Evolutionary conservation across 2,797 vertebrate species (phyloP), one percentile per base, ranked within the genome.

Genomic region (Crenichthys baileyi): DNA sequence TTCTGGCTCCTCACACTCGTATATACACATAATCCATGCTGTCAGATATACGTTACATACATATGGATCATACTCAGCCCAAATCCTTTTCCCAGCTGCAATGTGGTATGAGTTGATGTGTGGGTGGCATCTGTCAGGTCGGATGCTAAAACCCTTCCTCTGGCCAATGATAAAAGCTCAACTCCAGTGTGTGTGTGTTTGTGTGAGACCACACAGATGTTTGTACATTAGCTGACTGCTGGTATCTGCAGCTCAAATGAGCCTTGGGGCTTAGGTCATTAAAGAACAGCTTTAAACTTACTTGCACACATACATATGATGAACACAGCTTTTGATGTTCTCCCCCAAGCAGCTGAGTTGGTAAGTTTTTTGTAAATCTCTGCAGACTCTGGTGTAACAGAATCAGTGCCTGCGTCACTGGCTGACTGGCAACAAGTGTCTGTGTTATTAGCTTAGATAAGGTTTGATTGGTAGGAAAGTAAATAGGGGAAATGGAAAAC

Each of bases 81-180:
- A 89, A 91, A 90, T 93, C 89, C 90, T 83, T 78, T 53, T 80
- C 73, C 75, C 63, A 65, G 71, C 71, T 20, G 58, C 22, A 73
- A 13, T 75, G 58, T 84, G 53, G 26, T 79, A 55, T 83, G 73
- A 79, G 44, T 71, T 44, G 16, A 24, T 83, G 83, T 84, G 85
- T 85, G 82, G 87, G 89, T 8, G 70, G 84, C 82, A 89, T 86
- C 80, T 90, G 89, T 89, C 89, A 87, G 84, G 84, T 84, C 39
- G 60, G 78, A 87, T 81, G 78, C 85, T 91, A 82, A 92, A 91
- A 75, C 87, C 82, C 81, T 85, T 90, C 80, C 83, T 83, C 86
- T 91, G 90, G 87, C 88, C 89, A 89, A 78, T 91, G 90, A 91
- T 89, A 86, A 92, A 92, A 93, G 88, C 87, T 86, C 63, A 86